A percentile compares a stretch with the other conserved stretches of the same genome.
These are phyloP conservation scores for Astreopora myriophthalma DNA, from an alignment of 64 coral and sea anemone genomes.

Conservation along the genomic window DNA sequence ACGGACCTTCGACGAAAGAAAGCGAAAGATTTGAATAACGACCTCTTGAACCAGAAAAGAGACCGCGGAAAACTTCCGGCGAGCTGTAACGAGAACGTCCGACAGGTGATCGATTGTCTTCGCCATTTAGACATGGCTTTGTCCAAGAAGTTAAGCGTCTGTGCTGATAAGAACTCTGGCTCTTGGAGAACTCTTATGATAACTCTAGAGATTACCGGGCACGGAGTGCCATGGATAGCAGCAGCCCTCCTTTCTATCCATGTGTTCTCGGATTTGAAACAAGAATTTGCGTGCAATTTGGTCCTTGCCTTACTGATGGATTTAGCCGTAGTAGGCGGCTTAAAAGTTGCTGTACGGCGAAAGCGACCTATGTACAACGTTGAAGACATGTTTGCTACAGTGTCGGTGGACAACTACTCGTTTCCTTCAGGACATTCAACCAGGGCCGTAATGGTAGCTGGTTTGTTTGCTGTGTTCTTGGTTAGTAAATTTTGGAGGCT, in stretches of 20 bases:
- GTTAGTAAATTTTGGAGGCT: background rate
- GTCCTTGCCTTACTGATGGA: conserved; percentile 77
- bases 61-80: background rate
- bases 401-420: conserved; percentile 95
- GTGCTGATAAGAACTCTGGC: conserved; percentile 56
- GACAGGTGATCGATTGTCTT: conserved; percentile 31
- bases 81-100: background rate
- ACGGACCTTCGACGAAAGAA: background rate
- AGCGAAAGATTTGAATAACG: background rate
- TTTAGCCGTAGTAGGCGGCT: conserved; percentile 71
- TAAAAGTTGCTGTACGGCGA: conserved; percentile 69
- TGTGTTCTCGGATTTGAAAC: conserved; percentile 27
- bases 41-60: background rate
- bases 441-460: conserved; percentile 82
- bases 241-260: conserved; percentile 62
- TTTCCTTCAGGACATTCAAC: conserved; percentile 93
- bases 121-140: conserved; percentile 65
- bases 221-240: conserved; percentile 93
- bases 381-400: conserved; percentile 96
- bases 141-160: conserved; percentile 77
- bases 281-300: conserved; percentile 86
- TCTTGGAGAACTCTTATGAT: conserved; percentile 67
- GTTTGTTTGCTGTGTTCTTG: conserved; percentile 41
- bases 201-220: conserved; percentile 87
- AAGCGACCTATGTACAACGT: conserved; percentile 82